Evolutionary conservation across 1,140 invertebrate species (phyloP).

Genomic region (Apocrypta bakeri): DNA sequence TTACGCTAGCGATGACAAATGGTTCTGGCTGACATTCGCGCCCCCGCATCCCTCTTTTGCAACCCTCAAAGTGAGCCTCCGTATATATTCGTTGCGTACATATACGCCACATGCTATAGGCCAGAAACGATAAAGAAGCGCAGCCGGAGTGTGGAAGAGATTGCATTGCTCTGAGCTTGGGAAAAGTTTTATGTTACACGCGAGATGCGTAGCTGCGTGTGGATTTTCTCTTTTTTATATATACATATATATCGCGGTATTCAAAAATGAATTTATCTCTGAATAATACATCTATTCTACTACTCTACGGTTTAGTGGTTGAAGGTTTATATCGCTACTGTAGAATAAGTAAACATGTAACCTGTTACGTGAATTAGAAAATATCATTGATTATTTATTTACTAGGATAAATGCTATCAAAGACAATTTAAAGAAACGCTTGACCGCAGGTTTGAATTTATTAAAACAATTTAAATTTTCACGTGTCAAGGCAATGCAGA

Average conservation of each 20-base stretch:
- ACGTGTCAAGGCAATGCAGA: not conserved
- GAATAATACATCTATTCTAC: no score
- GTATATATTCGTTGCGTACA: no score
- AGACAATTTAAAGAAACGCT: no score
- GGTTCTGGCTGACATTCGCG: constrained; percentile 23
- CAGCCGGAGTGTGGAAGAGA: not conserved
- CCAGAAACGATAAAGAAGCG: constrained; percentile 1
- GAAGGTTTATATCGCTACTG: no score
- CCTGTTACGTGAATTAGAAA: no score
- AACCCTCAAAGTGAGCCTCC: not conserved
- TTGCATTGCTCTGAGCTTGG: not conserved
- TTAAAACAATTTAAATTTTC: not conserved
- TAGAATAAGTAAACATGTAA: no score
- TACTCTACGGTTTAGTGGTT: no score
- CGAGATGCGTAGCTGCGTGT: not conserved
- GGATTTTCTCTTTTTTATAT: not conserved
- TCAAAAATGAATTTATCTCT: not conserved
- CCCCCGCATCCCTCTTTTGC: constrained; percentile 14
- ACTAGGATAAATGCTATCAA: no score
- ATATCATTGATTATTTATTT: no score
- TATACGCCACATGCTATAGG: not conserved
- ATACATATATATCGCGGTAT: not conserved
- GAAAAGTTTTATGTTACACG: not conserved
- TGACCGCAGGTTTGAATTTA: not conserved
- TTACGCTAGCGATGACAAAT: constrained; percentile 47